phyloP scores from a whole-genome alignment of 2,888 invertebrate species.

The Copidosoma aretas region DNA sequence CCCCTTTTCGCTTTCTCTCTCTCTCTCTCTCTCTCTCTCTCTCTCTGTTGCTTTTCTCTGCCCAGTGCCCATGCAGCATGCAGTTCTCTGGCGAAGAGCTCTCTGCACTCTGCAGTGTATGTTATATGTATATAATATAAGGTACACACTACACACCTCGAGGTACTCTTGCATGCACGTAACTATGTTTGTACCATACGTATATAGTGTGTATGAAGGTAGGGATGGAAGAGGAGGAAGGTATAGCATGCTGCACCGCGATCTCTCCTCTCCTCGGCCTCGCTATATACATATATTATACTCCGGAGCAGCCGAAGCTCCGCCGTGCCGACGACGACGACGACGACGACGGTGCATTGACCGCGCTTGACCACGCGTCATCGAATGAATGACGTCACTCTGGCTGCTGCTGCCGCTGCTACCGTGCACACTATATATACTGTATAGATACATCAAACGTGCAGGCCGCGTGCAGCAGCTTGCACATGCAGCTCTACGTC shows the following conservation, averaged over 20 bases:
- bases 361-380: slow-evolving; percentile 63
- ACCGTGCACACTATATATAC: slow-evolving; percentile 38
- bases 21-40: slow-evolving; percentile 17
- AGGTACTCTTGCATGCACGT: background rate
- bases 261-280: slow-evolving; percentile 20
- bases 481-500: slow-evolving; percentile 46
- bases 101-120: too few relatives aligned
- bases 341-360: slow-evolving; percentile 59
- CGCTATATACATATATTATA: too few relatives aligned
- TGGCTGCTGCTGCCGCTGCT: slow-evolving; percentile 41
- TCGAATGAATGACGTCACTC: slow-evolving; percentile 59
- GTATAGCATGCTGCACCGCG: slow-evolving; percentile 23
- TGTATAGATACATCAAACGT: slow-evolving; percentile 57
- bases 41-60: slow-evolving; percentile 17
- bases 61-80: slow-evolving; percentile 11
- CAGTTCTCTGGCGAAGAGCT: background rate
- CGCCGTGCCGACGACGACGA: slow-evolving; percentile 11
- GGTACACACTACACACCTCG: background rate
- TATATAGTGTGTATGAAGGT: too few relatives aligned
- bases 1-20: slow-evolving; percentile 16
- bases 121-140: too few relatives aligned
- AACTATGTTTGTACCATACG: too few relatives aligned
- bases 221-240: slow-evolving; percentile 8
- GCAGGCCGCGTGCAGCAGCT: slow-evolving; percentile 44
- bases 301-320: slow-evolving; percentile 20